phyloP scores from a whole-genome alignment of 2,797 vertebrate species.

The Sitta carolinensis region DNA sequence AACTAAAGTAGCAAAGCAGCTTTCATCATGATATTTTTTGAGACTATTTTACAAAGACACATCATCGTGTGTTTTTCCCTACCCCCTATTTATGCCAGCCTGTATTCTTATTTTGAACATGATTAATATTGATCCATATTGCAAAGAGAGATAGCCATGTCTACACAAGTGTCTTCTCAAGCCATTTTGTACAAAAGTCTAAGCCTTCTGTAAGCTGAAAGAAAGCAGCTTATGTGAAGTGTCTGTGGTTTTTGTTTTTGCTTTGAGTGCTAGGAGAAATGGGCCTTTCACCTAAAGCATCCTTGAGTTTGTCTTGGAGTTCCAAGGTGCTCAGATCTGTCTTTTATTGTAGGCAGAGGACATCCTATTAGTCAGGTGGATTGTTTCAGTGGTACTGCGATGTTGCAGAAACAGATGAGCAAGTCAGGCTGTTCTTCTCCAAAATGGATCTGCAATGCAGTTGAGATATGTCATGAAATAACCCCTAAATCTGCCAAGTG shows the following conservation, averaged over 20 bases:
- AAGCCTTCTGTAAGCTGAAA: not conserved
- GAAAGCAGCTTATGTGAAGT: not conserved
- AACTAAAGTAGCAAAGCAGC: not conserved
- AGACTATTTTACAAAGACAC: not conserved
- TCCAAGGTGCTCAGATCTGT: not conserved
- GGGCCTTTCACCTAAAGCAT: not conserved
- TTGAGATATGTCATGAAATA: not conserved
- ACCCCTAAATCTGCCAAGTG: not conserved
- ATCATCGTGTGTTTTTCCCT: not conserved
- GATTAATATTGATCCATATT: not conserved
- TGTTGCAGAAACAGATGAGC: not conserved
- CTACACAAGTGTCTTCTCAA: not conserved
- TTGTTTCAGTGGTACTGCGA: not conserved
- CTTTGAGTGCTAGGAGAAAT: not conserved
- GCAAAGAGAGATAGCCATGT: not conserved
- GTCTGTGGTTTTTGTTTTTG: not conserved
- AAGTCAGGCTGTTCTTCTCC: not conserved
- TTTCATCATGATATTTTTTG: conserved; percentile 22
- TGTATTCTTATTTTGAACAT: not conserved
- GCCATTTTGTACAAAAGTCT: not conserved
- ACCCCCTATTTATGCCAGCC: not conserved
- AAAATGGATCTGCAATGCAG: not conserved
- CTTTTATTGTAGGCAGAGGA: not conserved
- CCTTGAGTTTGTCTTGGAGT: not conserved
- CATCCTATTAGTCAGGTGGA: not conserved